Conservation (phyloP, 2,797 vertebrate genomes). For the Mus spretus region DNA sequence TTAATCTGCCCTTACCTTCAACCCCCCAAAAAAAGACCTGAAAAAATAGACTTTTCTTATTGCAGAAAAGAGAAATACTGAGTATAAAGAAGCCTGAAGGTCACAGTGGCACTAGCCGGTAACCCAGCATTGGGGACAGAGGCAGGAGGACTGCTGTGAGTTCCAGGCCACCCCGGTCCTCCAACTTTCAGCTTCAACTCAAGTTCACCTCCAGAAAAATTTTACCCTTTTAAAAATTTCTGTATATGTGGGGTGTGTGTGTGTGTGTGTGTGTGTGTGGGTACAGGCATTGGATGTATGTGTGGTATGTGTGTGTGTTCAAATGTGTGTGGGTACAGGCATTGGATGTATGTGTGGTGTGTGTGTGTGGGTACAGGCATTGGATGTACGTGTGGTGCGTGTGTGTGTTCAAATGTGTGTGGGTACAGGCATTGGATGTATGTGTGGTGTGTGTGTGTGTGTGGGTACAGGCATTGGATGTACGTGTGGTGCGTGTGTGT, state of each 20-base stretch:
- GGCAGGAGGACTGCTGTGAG: background rate
- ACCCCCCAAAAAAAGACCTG: background rate
- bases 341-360: background rate
- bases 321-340: background rate
- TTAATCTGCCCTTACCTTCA: background rate
- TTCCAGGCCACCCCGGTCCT: background rate
- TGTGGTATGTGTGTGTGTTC: background rate
- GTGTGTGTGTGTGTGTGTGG: background rate
- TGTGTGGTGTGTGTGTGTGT: too few relatives aligned
- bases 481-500: too few relatives aligned
- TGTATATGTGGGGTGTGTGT: background rate
- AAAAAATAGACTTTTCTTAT: background rate
- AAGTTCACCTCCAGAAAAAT: background rate
- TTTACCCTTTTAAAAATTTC: background rate
- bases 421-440: too few relatives aligned
- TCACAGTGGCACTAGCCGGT: background rate
- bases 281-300: background rate
- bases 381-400: background rate
- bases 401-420: too few relatives aligned
- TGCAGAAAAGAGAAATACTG: background rate
- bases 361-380: background rate
- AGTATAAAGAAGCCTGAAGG: background rate
- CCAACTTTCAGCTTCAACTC: constrained; percentile 8
- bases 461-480: too few relatives aligned
- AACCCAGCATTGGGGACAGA: background rate